A percentile compares a stretch with the other conserved stretches of the same genome.
Evolutionary conservation across 2,888 invertebrate genomes (phyloP).

Genomic region (Diachrysia chrysitis): DNA sequence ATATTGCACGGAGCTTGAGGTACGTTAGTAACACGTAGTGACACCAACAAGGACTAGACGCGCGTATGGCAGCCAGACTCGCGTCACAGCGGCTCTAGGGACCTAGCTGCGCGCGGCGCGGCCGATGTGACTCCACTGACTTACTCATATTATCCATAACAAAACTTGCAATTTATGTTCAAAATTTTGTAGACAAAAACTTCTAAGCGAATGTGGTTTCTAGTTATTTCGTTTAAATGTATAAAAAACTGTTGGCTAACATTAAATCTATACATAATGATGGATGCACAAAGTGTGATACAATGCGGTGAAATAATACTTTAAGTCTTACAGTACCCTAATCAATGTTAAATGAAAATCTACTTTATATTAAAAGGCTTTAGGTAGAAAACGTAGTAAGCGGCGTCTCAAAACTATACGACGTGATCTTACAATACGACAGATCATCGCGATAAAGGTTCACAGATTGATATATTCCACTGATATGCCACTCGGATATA

Average conservation of each 20-base stretch:
- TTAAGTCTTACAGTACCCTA: constrained; percentile 54
- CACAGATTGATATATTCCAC: constrained; percentile 61
- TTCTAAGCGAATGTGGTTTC: constrained; percentile 24
- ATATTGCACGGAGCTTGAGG: constrained; percentile 59
- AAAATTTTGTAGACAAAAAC: constrained; percentile 36
- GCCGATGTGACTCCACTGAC: constrained; percentile 15
- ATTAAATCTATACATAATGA: constrained; percentile 25
- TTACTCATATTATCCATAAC: constrained; percentile 22
- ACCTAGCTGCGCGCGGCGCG: not conserved
- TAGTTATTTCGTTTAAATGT: not conserved
- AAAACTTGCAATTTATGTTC: constrained; percentile 28
- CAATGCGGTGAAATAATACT: constrained; percentile 47
- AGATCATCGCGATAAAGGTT: constrained; percentile 47
- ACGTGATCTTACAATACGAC: constrained; percentile 54
- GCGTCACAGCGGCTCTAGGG: not conserved
- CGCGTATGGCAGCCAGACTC: constrained; percentile 33
- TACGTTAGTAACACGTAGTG: constrained; percentile 41
- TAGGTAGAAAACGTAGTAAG: constrained; percentile 67
- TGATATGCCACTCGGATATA: constrained; percentile 75
- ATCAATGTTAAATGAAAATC: constrained; percentile 63
- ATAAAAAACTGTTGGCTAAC: constrained; percentile 26
- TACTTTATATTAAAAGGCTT: constrained; percentile 64
- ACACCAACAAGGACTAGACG: constrained; percentile 53
- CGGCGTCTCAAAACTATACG: constrained; percentile 69
- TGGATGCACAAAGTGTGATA: constrained; percentile 38